Evolutionary conservation across 2,888 invertebrate species (phyloP).

Genomic region (Synanthedon myopaeformis): DNA sequence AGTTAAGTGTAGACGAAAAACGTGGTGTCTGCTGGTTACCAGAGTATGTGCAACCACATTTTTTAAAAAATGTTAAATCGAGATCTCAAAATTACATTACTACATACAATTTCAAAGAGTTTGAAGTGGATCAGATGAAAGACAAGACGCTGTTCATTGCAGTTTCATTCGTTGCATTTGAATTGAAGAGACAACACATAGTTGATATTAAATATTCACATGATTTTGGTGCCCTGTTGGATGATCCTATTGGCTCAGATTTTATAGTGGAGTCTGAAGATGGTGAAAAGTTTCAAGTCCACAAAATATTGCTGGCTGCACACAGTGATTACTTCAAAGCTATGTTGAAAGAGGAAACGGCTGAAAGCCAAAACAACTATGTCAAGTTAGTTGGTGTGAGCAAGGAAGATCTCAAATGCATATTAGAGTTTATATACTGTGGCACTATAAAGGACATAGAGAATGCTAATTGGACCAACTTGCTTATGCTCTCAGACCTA

Average conservation of each 20-base stretch:
- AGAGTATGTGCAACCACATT: slow-evolving; percentile 20
- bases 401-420: slow-evolving; percentile 38
- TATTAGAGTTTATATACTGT: slow-evolving; percentile 52
- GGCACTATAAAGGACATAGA: slow-evolving; percentile 41
- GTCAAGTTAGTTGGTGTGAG: slow-evolving; percentile 44
- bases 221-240: slow-evolving; percentile 37
- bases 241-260: slow-evolving; percentile 45
- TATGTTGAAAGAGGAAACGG: slow-evolving; percentile 56
- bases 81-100: slow-evolving; percentile 27
- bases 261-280: slow-evolving; percentile 52
- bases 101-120: slow-evolving; percentile 39
- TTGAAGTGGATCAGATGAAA: slow-evolving; percentile 42
- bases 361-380: slow-evolving; percentile 45
- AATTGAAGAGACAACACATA: slow-evolving; percentile 6
- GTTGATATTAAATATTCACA: slow-evolving; percentile 28
- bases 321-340: slow-evolving; percentile 60
- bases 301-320: slow-evolving; percentile 37
- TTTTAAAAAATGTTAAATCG: slow-evolving; percentile 20
- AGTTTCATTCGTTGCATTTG: slow-evolving; percentile 17
- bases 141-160: slow-evolving; percentile 37
- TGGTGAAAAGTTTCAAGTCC: slow-evolving; percentile 42
- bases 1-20: slow-evolving; percentile 31
- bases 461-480: slow-evolving; percentile 31
- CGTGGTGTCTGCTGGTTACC: slow-evolving; percentile 26
- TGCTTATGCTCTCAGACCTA: slow-evolving; percentile 47